Conservation (phyloP, 2,113 vertebrate genomes). For the Thalassarche chlororhynchos region DNA sequence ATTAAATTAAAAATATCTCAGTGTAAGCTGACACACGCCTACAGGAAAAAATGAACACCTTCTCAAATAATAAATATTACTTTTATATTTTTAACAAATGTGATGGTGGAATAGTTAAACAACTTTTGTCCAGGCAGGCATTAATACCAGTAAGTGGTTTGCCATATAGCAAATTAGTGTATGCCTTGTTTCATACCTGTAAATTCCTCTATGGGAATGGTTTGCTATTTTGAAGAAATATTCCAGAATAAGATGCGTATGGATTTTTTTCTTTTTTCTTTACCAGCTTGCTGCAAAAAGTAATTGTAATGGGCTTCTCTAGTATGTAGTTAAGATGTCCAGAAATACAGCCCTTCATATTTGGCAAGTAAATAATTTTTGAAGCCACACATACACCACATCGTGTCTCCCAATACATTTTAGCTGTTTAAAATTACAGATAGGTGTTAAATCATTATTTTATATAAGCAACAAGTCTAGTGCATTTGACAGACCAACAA, state of each 20-base stretch:
- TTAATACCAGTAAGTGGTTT: not conserved
- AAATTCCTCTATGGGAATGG: not conserved
- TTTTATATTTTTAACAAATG: not conserved
- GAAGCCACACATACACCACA: not conserved
- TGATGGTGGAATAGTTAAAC: not conserved
- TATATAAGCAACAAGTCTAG: not conserved
- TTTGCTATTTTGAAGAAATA: not conserved
- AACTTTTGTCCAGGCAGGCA: not conserved
- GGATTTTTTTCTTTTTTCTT: not conserved
- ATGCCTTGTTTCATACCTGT: not conserved
- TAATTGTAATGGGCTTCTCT: not conserved
- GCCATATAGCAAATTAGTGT: not conserved
- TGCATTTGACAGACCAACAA: not conserved
- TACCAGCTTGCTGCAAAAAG: not conserved
- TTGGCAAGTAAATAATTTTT: not conserved
- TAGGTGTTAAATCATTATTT: not conserved
- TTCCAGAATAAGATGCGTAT: not conserved
- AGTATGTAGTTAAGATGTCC: not conserved
- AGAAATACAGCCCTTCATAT: not conserved
- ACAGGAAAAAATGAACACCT: not conserved
- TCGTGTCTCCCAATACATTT: not conserved
- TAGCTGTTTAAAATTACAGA: not conserved
- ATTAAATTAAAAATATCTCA: not conserved
- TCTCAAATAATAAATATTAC: not conserved
- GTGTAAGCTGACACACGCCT: not conserved